phyloP scores from a whole-genome alignment of 2,113 vertebrate species.

The Pachyramphus minor region DNA sequence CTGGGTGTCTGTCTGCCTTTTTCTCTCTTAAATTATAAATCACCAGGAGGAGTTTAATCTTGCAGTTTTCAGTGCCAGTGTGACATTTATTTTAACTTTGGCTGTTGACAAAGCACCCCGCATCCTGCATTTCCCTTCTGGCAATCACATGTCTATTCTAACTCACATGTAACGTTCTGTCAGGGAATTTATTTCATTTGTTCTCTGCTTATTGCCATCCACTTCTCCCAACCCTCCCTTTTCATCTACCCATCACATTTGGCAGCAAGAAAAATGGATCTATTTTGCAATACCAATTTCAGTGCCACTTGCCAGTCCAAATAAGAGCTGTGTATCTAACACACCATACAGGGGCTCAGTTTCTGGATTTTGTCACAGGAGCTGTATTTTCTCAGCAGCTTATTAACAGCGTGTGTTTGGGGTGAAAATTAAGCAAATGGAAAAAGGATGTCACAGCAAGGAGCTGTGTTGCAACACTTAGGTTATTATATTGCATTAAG shows the following conservation, averaged over 20 bases:
- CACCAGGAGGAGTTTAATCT: slow-evolving; percentile 35
- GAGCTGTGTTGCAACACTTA: slow-evolving; percentile 63
- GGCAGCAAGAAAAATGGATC: slow-evolving; percentile 51
- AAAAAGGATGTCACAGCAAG: slow-evolving; percentile 65
- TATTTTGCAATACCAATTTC: slow-evolving; percentile 47
- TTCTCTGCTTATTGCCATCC: slow-evolving; percentile 10
- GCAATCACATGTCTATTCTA: neutral
- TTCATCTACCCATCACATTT: slow-evolving; percentile 45
- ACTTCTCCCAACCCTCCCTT: neutral
- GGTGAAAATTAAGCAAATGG: slow-evolving; percentile 65
- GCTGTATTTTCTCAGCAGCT: slow-evolving; percentile 60
- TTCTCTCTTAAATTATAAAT: slow-evolving; percentile 44
- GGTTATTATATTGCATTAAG: slow-evolving; percentile 64
- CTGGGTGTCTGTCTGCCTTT: slow-evolving; percentile 20
- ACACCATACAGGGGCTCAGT: slow-evolving; percentile 22
- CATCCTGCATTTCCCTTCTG: slow-evolving; percentile 43
- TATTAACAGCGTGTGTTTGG: slow-evolving; percentile 62
- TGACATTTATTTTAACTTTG: slow-evolving; percentile 50
- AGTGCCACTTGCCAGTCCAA: slow-evolving; percentile 63
- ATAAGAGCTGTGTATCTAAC: slow-evolving; percentile 54
- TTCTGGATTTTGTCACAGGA: slow-evolving; percentile 67
- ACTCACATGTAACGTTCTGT: neutral
- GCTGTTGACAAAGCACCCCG: slow-evolving; percentile 18
- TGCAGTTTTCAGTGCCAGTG: slow-evolving; percentile 15
- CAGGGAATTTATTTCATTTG: slow-evolving; percentile 2